A percentile compares a stretch with the other conserved stretches of the same genome.
These are phyloP conservation scores for Drosophila algonquin DNA, from an alignment of 2,888 invertebrate species.

Conservation along the genomic window DNA sequence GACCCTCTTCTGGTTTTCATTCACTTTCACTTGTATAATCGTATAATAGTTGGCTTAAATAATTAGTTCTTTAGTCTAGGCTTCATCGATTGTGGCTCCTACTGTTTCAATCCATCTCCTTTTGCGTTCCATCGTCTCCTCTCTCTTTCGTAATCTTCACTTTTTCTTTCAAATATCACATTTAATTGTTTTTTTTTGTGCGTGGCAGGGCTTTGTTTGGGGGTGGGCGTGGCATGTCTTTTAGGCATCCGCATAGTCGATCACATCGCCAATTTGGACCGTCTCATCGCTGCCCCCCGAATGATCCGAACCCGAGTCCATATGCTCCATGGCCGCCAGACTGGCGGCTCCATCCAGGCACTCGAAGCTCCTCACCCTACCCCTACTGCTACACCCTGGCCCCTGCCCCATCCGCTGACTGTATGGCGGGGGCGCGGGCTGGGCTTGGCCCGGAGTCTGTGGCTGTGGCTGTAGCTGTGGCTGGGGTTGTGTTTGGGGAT, in stretches of 20 bases:
- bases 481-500: conserved; percentile 3
- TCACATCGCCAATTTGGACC: conserved; percentile 83
- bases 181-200: background rate
- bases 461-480: conserved; percentile 1
- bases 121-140: background rate
- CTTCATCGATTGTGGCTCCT: background rate
- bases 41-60: background rate
- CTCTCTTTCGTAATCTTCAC: background rate
- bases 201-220: conserved; percentile 17
- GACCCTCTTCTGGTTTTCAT: background rate
- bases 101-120: background rate
- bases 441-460: background rate
- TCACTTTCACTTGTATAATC: background rate
- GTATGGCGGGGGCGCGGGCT: background rate
- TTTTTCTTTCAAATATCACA: background rate
- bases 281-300: conserved; percentile 84
- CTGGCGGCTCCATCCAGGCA: conserved; percentile 64
- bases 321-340: conserved; percentile 67
- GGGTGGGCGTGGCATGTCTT: conserved; percentile 16
- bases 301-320: conserved; percentile 83
- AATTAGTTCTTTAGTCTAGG: background rate
- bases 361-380: conserved; percentile 42
- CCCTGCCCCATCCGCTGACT: conserved; percentile 14
- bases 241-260: conserved; percentile 83
- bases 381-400: background rate